Evolutionary conservation across 2,888 invertebrate species (phyloP).

Genomic region (Epirrhoe alternata): DNA sequence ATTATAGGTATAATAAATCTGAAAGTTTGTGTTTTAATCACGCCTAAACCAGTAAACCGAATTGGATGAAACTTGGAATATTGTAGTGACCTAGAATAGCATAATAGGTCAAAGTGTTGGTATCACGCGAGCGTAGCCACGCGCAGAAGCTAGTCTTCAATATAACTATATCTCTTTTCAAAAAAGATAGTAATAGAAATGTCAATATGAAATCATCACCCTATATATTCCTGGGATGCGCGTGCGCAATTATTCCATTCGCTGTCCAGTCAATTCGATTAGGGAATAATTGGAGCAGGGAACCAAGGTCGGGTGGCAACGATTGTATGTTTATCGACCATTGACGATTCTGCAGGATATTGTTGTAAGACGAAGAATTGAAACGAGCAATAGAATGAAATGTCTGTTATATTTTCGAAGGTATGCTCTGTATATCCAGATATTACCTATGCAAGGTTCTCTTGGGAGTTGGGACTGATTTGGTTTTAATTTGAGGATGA

Average conservation of each 20-base stretch:
- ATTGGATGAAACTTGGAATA: too few species aligned
- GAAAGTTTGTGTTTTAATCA: too few species aligned
- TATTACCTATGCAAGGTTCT: background rate
- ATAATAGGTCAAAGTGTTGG: too few species aligned
- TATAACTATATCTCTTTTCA: too few species aligned
- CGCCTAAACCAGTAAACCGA: too few species aligned
- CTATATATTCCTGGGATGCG: constrained; percentile 67
- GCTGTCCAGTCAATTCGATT: constrained; percentile 80
- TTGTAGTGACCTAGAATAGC: too few species aligned
- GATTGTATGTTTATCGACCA: constrained; percentile 10
- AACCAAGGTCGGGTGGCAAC: constrained; percentile 60
- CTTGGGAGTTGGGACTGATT: background rate
- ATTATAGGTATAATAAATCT: too few species aligned
- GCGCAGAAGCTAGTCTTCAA: too few species aligned
- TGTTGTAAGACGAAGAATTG: background rate
- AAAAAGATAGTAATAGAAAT: too few species aligned
- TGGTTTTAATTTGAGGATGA: background rate
- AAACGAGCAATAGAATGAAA: constrained; percentile 3
- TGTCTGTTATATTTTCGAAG: background rate
- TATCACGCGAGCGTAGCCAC: too few species aligned
- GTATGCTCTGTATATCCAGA: background rate
- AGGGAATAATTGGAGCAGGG: constrained; percentile 72
- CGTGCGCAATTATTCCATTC: constrained; percentile 79
- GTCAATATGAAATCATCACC: constrained; percentile 43
- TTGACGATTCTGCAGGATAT: constrained; percentile 8